Conservation (phyloP, 2,888 invertebrate genomes). For the Hololepta plana region DNA sequence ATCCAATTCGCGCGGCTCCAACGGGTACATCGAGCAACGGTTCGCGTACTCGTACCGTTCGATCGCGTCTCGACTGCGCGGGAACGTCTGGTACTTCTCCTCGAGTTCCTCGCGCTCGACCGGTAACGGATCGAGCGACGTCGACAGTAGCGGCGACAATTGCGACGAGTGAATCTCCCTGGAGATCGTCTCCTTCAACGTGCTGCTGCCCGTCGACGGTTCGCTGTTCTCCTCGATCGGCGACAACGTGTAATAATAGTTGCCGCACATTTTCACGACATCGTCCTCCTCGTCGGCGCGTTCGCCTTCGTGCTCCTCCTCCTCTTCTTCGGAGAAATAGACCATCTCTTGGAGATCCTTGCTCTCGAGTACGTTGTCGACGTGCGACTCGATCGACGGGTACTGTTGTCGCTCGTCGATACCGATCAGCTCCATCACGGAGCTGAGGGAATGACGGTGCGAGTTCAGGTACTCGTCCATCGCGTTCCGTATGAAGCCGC, state of each 20-base stretch:
- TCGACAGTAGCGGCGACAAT: constrained; percentile 17
- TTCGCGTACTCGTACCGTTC: constrained; percentile 13
- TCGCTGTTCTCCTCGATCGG: constrained; percentile 41
- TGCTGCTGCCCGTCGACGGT: constrained; percentile 30
- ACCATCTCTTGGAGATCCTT: constrained; percentile 12
- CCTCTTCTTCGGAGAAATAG: constrained; percentile 6
- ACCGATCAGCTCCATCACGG: constrained; percentile 25
- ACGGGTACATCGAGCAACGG: constrained; percentile 28
- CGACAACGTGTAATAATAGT: constrained; percentile 24
- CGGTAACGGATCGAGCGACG: constrained; percentile 23
- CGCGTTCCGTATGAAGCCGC: constrained; percentile 14
- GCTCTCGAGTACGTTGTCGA: constrained; percentile 8
- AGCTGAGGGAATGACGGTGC: constrained; percentile 26
- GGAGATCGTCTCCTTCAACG: constrained; percentile 17
- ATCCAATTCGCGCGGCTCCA: constrained; percentile 39
- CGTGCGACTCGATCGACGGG: constrained; percentile 7
- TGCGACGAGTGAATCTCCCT: too few species aligned
- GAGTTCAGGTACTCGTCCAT: constrained; percentile 27
- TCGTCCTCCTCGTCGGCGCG: constrained; percentile 10
- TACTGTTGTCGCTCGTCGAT: constrained; percentile 10
- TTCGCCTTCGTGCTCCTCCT: too few species aligned
- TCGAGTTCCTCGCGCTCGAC: constrained; percentile 15
- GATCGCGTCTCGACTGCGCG: constrained; percentile 18
- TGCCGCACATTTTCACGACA: too few species aligned
- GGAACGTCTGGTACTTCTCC: constrained; percentile 34